Evolutionary conservation across 1,140 invertebrate genomes (phyloP), one percentile per base, ranked within the genome.

Genomic region (Zelostemma sp.): DNA sequence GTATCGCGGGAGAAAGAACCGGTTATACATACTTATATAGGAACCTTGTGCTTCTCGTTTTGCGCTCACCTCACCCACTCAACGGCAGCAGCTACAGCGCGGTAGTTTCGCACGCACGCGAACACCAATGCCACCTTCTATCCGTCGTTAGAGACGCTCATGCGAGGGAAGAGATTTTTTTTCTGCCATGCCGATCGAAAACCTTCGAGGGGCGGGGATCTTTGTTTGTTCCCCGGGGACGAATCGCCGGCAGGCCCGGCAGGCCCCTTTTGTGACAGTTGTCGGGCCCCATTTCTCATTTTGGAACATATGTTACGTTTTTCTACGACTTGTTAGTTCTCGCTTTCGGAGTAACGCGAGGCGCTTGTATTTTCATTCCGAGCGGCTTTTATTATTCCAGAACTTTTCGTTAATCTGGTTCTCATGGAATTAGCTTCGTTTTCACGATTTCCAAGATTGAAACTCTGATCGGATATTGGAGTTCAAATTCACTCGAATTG

Each of bases 1-100:
- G 64, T 63, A 47, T 40, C 46, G 45, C 51, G 50, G 59, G 71
- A 63, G 75, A 72, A 78, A 77, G 74, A 81, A 82, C 80, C 81
- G 81, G 81, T 83, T 83, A 75, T n/a, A n/a, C n/a, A n/a, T n/a
- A n/a, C n/a, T n/a, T n/a, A n/a, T 80, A 73, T 77, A 79, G 74
- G 69, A 77, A 79, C 73, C 76, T 61, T 79, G 74, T 71, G 68
- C 63, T 75, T 63, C 68, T 74, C 59, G 63, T 72, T 72, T 72
- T 64, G 68, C 68, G 65, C 58, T 71, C 73, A 75, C 73, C 77
- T 63, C 72, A 68, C 64, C 63, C 60, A 58, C 55, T 60, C 64
- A 54, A 62, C 57, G 68, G 75, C 64, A 67, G 51, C 69, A 51
- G 64, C 76, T 63, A 78, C 74, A 73, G 70, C 74, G 75, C 62